These are phyloP conservation scores for Axea sp. DNA, from an alignment of 2,888 invertebrate genomes.

Conservation along the genomic window DNA sequence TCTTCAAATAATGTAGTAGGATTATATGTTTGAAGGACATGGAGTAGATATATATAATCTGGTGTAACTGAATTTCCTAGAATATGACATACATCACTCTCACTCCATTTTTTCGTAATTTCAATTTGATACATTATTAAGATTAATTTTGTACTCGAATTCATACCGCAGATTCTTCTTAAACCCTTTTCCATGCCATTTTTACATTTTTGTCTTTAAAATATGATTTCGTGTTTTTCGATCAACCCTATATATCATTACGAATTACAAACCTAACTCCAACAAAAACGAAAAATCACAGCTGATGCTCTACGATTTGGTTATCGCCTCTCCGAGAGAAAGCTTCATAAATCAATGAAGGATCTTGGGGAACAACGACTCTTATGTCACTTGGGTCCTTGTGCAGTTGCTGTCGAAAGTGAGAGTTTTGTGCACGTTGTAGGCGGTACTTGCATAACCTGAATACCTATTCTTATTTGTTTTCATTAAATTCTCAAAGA, in stretches of 20 bases:
- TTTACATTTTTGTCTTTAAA: conserved; percentile 29
- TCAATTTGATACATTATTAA: no score
- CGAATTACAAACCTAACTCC: conserved; percentile 48
- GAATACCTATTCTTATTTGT: conserved; percentile 41
- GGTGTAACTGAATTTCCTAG: no score
- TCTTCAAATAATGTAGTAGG: no score
- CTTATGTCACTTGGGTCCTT: conserved; percentile 64
- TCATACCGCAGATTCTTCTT: no score
- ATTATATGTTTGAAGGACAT: no score
- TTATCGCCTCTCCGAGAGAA: conserved; percentile 60
- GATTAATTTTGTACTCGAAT: no score
- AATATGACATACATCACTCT: no score
- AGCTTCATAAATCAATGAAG: conserved; percentile 66
- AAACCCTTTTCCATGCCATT: conserved; percentile 33
- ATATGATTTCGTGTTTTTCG: conserved; percentile 53
- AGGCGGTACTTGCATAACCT: conserved; percentile 57
- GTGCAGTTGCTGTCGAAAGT: conserved; percentile 62
- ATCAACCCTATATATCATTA: conserved; percentile 48
- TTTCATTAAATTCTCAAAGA: conserved; percentile 18
- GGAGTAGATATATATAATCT: no score
- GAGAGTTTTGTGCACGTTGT: conserved; percentile 63
- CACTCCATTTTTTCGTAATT: no score
- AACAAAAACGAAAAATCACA: conserved; percentile 28
- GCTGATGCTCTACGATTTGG: conserved; percentile 56
- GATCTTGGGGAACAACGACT: conserved; percentile 55